Conservation (phyloP, 1,140 invertebrate genomes). For the Meloidogyne floridensis region DNA sequence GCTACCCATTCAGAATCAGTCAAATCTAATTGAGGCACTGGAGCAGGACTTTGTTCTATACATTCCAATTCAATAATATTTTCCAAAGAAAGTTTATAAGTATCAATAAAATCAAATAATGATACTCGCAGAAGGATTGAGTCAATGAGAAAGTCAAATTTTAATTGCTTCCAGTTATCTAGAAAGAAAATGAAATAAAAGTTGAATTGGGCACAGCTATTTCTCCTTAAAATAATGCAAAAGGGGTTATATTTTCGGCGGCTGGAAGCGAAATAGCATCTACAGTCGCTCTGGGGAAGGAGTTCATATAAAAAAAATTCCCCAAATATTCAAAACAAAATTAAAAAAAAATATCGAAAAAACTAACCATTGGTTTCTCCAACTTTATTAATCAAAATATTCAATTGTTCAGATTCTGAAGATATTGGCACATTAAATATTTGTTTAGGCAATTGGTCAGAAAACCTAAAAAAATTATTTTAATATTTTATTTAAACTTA, state of each 20-base stretch:
- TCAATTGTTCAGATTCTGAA: constrained; percentile 29
- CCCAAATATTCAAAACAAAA: constrained; percentile 14
- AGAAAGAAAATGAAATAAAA: constrained; percentile 21
- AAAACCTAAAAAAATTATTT: constrained; percentile 1
- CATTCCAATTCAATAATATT: constrained; percentile 56
- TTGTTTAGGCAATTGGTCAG: constrained; percentile 22
- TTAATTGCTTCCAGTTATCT: constrained; percentile 52
- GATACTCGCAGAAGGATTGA: constrained; percentile 44
- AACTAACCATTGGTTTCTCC: constrained; percentile 31
- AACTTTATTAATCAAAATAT: constrained; percentile 37
- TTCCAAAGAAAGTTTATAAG: constrained; percentile 50
- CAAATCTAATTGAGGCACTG: constrained; percentile 51
- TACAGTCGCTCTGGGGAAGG: no score
- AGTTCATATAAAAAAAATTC: no score
- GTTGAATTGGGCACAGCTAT: no score
- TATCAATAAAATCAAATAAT: constrained; percentile 54
- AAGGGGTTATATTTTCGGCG: no score
- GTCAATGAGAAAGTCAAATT: constrained; percentile 61
- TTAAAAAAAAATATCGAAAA: background rate
- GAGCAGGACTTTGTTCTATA: constrained; percentile 48
- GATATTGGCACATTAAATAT: constrained; percentile 33
- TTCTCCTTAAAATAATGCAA: no score
- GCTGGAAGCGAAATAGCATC: no score
- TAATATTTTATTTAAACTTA: background rate
- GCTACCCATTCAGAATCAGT: constrained; percentile 56